Percentiles rank a stretch among this genome's conserved stretches.
phyloP scores from a whole-genome alignment of 2,113 vertebrate genomes.

The Antennarius striatus region DNA sequence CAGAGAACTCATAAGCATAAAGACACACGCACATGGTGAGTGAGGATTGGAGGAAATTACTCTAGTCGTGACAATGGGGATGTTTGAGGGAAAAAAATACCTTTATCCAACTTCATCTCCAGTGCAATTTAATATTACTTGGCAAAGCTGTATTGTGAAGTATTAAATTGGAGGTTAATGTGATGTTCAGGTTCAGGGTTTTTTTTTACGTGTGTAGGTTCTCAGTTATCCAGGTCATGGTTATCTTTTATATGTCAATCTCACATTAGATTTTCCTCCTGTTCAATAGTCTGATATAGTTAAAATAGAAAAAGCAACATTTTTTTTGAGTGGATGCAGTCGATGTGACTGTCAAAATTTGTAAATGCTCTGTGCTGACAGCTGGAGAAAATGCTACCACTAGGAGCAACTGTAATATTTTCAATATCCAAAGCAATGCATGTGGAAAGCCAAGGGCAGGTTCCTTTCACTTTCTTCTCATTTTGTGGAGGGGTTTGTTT shows the following conservation, averaged over 20 bases:
- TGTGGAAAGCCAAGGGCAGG: slow-evolving; percentile 4
- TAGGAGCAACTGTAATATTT: background rate
- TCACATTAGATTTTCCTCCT: no score
- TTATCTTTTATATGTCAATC: no score
- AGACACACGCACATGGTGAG: background rate
- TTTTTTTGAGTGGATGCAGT: slow-evolving; percentile 1
- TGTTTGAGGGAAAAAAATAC: background rate
- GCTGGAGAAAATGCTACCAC: background rate
- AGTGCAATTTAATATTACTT: slow-evolving; percentile 1
- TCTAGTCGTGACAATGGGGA: background rate
- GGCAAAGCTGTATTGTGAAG: no score
- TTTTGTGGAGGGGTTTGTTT: background rate
- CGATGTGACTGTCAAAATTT: background rate
- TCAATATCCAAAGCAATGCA: slow-evolving; percentile 3
- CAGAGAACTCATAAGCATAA: background rate
- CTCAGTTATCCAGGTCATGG: no score
- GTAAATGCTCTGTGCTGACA: slow-evolving; percentile 7
- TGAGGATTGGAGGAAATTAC: background rate
- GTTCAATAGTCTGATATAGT: no score
- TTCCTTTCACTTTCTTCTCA: background rate
- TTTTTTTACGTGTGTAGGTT: no score
- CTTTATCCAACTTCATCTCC: background rate
- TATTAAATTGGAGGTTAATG: no score
- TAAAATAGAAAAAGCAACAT: no score
- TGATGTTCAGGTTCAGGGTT: no score